Base-by-base conservation (phyloP, 1,140 invertebrate species). In the Zaprionus africanus region DNA sequence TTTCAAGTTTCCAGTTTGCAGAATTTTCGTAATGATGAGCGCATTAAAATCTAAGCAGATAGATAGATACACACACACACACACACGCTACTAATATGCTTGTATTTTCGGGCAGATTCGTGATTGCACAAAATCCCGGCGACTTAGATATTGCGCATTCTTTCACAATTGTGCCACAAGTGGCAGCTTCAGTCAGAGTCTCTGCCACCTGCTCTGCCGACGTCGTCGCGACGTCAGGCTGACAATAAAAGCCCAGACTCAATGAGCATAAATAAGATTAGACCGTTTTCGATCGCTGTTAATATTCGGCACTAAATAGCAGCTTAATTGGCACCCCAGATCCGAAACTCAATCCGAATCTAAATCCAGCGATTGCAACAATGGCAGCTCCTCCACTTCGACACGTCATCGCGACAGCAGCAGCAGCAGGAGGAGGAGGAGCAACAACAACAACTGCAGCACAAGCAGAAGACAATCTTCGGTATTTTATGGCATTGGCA, bases 1-100 rank as follows among this genome's bases (percentile, higher is more conserved):
- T 81, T 84, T 75, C 66, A 77, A 76, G 83, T 86, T 81, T 65
- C 76, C 81, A 85, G 78, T 87, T 86, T 73, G 77, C 83, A 83
- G 84, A 88, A 83, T 87, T 87, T 88, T 88, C 84, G 83, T 83
- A 87, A 87, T 88, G 84, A 88, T 88, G 75, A 77, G 75, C 75
- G 75, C 70, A 73, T 77, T 77, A 73, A 77, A 77, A 77, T 72
- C 41, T 46, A 17, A 69, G 43, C 65, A 59, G 46, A 22, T 19
- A 34, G 11, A 22, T 17, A 41, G 6, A 49, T 19, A 60, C 11
- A 60, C 4, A 34, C 28, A 34, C 12, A 58, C 15, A 57, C 24
- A 5, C 7, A 24, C 19, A 60, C 11, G 22, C 6, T 28, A 24
- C 28, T n/a, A 34, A 51, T 31, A 5, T 63, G 6, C 5, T 41